phyloP scores from a whole-genome alignment of 2,888 invertebrate genomes.

The Polylopha cassiicola region DNA sequence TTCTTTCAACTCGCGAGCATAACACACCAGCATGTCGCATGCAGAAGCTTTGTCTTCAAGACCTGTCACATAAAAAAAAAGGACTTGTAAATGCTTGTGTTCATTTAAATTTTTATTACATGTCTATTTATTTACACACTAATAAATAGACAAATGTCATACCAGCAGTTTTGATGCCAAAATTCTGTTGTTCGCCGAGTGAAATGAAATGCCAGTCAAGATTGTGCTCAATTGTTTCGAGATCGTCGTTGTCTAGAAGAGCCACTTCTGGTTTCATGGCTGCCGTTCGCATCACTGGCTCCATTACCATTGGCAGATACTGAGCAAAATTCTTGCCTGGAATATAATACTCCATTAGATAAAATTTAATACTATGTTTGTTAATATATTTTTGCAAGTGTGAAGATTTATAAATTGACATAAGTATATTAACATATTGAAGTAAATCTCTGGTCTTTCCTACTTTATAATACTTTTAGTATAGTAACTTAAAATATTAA shows the following conservation, averaged over 20 bases:
- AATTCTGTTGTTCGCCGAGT: constrained; percentile 95
- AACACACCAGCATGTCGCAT: constrained; percentile 97
- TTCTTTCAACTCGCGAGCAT: constrained; percentile 94
- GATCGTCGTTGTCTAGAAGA: constrained; percentile 89
- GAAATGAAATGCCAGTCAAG: constrained; percentile 97
- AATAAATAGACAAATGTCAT: constrained; percentile 36
- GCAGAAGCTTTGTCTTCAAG: constrained; percentile 97
- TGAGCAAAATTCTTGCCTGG: constrained; percentile 90
- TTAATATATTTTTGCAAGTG: no score
- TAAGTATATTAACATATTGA: no score
- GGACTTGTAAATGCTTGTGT: no score
- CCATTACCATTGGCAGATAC: constrained; percentile 96
- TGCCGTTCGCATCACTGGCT: constrained; percentile 93
- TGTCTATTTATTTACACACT: no score
- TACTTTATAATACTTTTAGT: no score
- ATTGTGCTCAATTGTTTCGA: constrained; percentile 89
- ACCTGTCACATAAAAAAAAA: constrained; percentile 60
- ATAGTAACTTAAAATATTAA: no score
- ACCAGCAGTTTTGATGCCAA: constrained; percentile 94
- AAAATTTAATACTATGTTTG: no score
- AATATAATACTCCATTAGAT: constrained; percentile 2
- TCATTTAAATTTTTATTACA: no score
- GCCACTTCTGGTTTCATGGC: constrained; percentile 96
- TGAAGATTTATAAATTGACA: no score
- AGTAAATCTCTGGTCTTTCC: no score